Percentiles rank a stretch among this genome's conserved stretches.
phyloP scores from a whole-genome alignment of 64 coral and sea anemone genomes.

The Montipora efflorescens region DNA sequence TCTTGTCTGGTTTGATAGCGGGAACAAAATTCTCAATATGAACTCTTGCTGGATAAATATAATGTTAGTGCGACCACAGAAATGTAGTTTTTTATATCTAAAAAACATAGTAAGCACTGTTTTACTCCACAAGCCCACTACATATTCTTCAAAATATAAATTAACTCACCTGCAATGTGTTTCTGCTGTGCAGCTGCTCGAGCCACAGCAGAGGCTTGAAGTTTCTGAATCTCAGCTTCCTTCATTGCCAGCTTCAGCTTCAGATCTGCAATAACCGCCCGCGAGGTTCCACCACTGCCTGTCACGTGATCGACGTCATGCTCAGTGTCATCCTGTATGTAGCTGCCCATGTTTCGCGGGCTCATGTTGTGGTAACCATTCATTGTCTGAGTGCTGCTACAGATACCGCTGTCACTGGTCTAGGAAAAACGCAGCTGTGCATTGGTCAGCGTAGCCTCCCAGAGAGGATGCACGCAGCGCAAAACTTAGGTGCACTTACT shows the following conservation, averaged over 20 bases:
- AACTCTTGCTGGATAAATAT: no score
- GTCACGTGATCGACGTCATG: conserved; percentile 75
- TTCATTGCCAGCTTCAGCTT: conserved; percentile 95
- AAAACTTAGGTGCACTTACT: no score
- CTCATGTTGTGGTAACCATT: conserved; percentile 80
- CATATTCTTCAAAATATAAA: background rate
- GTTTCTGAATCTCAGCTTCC: conserved; percentile 94
- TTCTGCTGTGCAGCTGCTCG: conserved; percentile 90
- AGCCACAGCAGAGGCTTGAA: conserved; percentile 89
- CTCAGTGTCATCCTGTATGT: conserved; percentile 76
- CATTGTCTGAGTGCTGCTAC: conserved; percentile 82
- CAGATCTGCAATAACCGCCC: conserved; percentile 88
- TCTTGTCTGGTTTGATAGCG: no score
- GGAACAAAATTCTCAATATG: no score
- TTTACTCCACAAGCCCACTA: background rate
- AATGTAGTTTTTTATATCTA: no score
- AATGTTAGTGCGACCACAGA: no score
- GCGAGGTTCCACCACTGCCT: conserved; percentile 73
- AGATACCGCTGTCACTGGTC: conserved; percentile 94
- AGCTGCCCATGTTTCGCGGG: conserved; percentile 80
- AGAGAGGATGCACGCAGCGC: background rate
- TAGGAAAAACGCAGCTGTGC: background rate
- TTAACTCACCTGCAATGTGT: conserved; percentile 83
- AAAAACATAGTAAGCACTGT: no score
- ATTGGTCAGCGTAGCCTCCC: background rate